phyloP scores from a whole-genome alignment of 2,113 vertebrate genomes.

The Carassius gibelio region DNA sequence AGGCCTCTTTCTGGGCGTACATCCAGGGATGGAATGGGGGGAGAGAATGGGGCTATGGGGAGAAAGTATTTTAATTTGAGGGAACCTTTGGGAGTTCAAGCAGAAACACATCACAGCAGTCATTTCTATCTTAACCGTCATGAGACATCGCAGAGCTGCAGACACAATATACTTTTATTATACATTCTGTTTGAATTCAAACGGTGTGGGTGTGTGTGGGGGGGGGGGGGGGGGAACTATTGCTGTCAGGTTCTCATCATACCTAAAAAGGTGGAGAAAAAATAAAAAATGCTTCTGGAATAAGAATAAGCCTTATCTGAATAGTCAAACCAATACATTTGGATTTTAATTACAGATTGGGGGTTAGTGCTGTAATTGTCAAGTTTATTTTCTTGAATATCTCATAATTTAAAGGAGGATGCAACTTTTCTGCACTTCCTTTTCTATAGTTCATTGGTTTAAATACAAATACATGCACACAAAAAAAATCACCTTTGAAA shows the following conservation, averaged over 20 bases:
- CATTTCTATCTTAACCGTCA: constrained; percentile 17
- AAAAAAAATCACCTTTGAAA: too few relatives aligned
- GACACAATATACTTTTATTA: constrained; percentile 7
- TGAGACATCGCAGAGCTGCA: constrained; percentile 19
- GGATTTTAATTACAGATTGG: neutral
- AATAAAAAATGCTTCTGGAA: neutral
- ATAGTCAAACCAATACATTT: neutral
- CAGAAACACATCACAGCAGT: constrained; percentile 40
- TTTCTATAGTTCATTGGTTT: neutral
- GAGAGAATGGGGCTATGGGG: neutral
- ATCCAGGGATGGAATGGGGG: constrained; percentile 40
- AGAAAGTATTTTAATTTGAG: constrained; percentile 56
- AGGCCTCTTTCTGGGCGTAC: constrained; percentile 39
- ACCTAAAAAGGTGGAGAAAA: neutral
- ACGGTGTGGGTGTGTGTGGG: neutral
- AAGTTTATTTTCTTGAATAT: neutral
- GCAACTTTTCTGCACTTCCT: neutral
- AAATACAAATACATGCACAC: neutral
- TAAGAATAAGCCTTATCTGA: neutral
- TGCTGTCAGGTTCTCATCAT: constrained; percentile 12
- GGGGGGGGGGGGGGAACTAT: neutral
- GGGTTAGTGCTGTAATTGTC: neutral
- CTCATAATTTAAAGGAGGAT: neutral
- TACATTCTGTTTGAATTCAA: constrained; percentile 19
- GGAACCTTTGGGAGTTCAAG: constrained; percentile 34